Evolutionary conservation across 2,113 vertebrate species (phyloP).

Genomic region (Baryphthengus martii): DNA sequence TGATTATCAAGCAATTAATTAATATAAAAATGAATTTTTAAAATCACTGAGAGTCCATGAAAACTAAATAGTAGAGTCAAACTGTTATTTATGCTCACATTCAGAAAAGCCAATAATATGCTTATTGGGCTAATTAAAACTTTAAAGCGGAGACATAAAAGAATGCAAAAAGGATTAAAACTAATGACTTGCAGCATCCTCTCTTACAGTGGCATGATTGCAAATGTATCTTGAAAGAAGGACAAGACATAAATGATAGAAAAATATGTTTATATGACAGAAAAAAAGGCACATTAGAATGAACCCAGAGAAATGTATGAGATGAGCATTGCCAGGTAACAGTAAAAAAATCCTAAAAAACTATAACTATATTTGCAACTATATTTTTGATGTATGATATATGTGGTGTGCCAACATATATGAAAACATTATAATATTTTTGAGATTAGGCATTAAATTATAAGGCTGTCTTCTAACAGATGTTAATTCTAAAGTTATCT

Average conservation of each 20-base stretch:
- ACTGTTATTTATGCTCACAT: neutral
- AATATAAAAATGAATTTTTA: neutral
- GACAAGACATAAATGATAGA: neutral
- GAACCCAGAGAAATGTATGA: neutral
- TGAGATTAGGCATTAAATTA: neutral
- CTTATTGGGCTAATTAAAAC: neutral
- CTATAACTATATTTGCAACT: neutral
- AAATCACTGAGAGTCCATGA: neutral
- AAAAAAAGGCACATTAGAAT: neutral
- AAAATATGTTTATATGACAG: neutral
- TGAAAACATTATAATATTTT: neutral
- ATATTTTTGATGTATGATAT: neutral
- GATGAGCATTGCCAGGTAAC: neutral
- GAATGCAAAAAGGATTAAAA: neutral
- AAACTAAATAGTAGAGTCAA: neutral
- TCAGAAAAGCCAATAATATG: neutral
- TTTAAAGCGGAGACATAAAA: neutral
- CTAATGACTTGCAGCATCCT: neutral
- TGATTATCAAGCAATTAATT: neutral
- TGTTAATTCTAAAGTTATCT: neutral
- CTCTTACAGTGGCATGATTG: neutral
- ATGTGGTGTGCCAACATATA: neutral
- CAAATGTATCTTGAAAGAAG: neutral
- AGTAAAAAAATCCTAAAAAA: neutral
- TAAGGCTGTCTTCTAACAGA: neutral